phyloP scores from a whole-genome alignment of 2,797 vertebrate genomes.

The Pseudochromis fuscus region DNA sequence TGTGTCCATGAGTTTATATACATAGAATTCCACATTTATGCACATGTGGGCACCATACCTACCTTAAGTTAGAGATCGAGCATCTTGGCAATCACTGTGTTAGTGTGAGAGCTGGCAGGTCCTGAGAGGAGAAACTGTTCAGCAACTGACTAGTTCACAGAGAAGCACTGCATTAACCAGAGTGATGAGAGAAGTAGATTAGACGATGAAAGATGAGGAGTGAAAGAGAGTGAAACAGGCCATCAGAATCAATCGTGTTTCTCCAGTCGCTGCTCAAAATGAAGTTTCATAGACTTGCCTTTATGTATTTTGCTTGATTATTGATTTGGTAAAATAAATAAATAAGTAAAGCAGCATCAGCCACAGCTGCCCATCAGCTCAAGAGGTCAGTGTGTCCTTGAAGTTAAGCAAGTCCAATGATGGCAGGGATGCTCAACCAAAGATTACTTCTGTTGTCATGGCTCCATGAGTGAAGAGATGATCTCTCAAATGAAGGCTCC shows the following conservation, averaged over 20 bases:
- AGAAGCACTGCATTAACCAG: slow-evolving; percentile 57
- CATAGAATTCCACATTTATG: slow-evolving; percentile 48
- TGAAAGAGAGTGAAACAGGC: slow-evolving; percentile 28
- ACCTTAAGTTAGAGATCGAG: slow-evolving; percentile 37
- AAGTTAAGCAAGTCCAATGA: slow-evolving; percentile 29
- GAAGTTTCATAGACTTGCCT: slow-evolving; percentile 26
- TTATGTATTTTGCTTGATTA: slow-evolving; percentile 44
- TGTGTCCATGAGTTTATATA: slow-evolving; percentile 45
- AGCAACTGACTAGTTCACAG: slow-evolving; percentile 59
- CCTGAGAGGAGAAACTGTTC: slow-evolving; percentile 40
- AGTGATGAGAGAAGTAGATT: slow-evolving; percentile 78
- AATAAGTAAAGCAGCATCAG: slow-evolving; percentile 10
- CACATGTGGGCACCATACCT: slow-evolving; percentile 75
- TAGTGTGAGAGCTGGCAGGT: slow-evolving; percentile 59
- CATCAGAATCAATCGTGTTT: slow-evolving; percentile 6
- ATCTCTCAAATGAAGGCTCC: background rate
- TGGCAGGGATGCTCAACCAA: slow-evolving; percentile 12
- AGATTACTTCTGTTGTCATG: slow-evolving; percentile 3
- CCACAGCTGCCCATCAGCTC: slow-evolving; percentile 37
- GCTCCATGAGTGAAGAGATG: slow-evolving; percentile 3
- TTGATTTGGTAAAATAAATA: slow-evolving; percentile 32
- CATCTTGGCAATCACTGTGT: slow-evolving; percentile 34
- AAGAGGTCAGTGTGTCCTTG: slow-evolving; percentile 29
- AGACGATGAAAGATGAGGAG: slow-evolving; percentile 35
- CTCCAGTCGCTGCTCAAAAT: slow-evolving; percentile 18